These are phyloP conservation scores for Toxotes lorentzi DNA, from an alignment of 2,797 vertebrate species.

Conservation along the genomic window DNA sequence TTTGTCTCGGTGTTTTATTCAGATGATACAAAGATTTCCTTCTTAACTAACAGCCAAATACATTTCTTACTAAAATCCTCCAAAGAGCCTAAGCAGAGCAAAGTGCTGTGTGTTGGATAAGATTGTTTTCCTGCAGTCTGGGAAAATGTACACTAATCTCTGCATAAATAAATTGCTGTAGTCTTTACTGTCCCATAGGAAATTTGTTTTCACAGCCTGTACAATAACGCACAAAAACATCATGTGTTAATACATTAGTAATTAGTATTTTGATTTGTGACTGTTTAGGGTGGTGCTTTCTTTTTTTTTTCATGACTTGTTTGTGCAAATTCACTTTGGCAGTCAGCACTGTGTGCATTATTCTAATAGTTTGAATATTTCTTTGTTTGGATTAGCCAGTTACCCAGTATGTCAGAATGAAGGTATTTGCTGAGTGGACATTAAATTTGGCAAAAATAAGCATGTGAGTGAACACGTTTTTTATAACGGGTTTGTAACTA, in stretches of 20 bases:
- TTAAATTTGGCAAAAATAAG: not conserved
- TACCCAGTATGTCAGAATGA: not conserved
- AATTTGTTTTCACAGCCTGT: no score
- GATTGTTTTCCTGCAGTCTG: not conserved
- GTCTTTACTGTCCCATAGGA: no score
- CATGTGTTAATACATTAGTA: not conserved
- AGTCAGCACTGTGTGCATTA: conserved; percentile 1
- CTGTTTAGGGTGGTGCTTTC: not conserved
- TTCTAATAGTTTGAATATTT: conserved; percentile 25
- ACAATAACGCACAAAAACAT: no score
- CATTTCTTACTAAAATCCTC: not conserved
- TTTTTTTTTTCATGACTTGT: conserved; percentile 23
- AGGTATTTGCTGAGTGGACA: conserved; percentile 23
- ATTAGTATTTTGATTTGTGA: not conserved
- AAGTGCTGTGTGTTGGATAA: not conserved
- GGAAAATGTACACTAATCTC: not conserved
- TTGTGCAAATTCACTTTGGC: conserved; percentile 11
- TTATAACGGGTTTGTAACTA: not conserved
- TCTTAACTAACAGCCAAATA: no score
- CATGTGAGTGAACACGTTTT: not conserved
- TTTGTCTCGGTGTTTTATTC: no score
- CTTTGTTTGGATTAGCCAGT: conserved; percentile 6
- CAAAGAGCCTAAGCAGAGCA: not conserved
- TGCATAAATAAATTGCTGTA: no score
- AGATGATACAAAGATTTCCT: no score